A percentile compares a stretch with the other conserved stretches of the same genome.
These are phyloP conservation scores for Hymenopus coronatus DNA, from an alignment of 2,888 invertebrate species.

Conservation along the genomic window DNA sequence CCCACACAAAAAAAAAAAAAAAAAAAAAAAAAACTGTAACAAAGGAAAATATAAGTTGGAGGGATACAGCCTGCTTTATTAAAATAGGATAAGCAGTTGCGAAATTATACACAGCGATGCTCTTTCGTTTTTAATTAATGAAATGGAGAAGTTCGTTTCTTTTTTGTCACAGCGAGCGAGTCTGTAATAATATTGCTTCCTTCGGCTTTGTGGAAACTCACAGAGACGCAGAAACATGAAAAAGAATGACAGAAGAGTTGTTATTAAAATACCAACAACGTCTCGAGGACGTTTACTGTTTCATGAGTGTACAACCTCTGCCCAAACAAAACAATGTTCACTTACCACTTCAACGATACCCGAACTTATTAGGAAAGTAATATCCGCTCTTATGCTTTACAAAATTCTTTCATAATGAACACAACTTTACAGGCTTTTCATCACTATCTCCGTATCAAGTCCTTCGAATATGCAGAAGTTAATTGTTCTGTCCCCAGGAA, in stretches of 20 bases:
- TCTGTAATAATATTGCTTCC: neutral
- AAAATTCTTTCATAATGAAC: too few relatives aligned
- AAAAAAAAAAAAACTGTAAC: neutral
- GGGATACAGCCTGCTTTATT: neutral
- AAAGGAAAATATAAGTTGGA: neutral
- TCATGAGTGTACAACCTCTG: too few relatives aligned
- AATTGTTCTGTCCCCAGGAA: too few relatives aligned
- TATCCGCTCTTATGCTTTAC: too few relatives aligned
- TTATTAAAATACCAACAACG: neutral
- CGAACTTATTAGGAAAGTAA: too few relatives aligned
- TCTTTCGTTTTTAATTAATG: neutral
- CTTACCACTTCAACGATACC: too few relatives aligned
- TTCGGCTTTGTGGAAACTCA: neutral
- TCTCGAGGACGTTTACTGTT: neutral
- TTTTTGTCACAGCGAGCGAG: neutral
- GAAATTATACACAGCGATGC: neutral
- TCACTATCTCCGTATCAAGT: too few relatives aligned
- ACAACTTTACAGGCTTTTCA: too few relatives aligned
- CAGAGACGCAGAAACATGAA: neutral
- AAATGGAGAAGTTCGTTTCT: neutral
- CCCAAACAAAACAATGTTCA: too few relatives aligned
- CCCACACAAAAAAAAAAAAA: neutral
- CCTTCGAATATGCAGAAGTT: too few relatives aligned
- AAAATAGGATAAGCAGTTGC: neutral
- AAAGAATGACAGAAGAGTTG: neutral